Percentiles rank a stretch among this genome's conserved stretches.
phyloP scores from a whole-genome alignment of 2,888 invertebrate species.

The Drosophila merina region DNA sequence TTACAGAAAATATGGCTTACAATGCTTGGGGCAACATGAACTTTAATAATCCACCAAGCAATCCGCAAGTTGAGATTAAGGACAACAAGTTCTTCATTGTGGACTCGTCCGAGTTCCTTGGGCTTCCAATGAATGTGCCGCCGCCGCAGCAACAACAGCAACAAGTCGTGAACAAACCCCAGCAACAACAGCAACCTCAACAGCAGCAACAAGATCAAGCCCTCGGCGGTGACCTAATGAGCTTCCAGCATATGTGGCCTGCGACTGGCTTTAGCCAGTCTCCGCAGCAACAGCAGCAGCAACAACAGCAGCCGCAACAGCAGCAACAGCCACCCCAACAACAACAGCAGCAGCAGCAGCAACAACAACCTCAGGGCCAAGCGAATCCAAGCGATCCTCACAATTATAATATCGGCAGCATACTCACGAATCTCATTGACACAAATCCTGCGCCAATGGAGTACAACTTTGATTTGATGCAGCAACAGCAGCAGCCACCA shows the following conservation, averaged over 20 bases:
- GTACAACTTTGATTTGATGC: constrained; percentile 83
- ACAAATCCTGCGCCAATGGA: constrained; percentile 83
- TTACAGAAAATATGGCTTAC: constrained; percentile 24
- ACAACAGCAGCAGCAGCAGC: constrained; percentile 56
- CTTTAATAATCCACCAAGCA: constrained; percentile 63
- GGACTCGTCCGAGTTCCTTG: constrained; percentile 83
- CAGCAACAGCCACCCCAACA: constrained; percentile 61
- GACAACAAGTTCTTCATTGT: constrained; percentile 83
- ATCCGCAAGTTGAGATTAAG: constrained; percentile 74
- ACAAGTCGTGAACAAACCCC: constrained; percentile 53
- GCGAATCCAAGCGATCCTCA: constrained; percentile 76
- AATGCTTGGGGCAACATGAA: constrained; percentile 70
- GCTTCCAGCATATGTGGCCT: constrained; percentile 84
- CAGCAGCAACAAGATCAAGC: constrained; percentile 78
- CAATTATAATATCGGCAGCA: constrained; percentile 84
- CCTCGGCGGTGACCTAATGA: constrained; percentile 79
- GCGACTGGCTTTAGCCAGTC: constrained; percentile 60
- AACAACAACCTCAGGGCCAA: constrained; percentile 53
- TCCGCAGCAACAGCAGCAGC: constrained; percentile 70
- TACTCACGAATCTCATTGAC: constrained; percentile 84
- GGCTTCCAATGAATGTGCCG: constrained; percentile 82
- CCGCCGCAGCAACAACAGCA: constrained; percentile 56
- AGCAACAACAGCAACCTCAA: constrained; percentile 74
- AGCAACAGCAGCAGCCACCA: constrained; percentile 52
- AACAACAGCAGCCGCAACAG: constrained; percentile 64